These are phyloP conservation scores for Lerema accius DNA, from an alignment of 1,140 invertebrate genomes.

Conservation along the genomic window DNA sequence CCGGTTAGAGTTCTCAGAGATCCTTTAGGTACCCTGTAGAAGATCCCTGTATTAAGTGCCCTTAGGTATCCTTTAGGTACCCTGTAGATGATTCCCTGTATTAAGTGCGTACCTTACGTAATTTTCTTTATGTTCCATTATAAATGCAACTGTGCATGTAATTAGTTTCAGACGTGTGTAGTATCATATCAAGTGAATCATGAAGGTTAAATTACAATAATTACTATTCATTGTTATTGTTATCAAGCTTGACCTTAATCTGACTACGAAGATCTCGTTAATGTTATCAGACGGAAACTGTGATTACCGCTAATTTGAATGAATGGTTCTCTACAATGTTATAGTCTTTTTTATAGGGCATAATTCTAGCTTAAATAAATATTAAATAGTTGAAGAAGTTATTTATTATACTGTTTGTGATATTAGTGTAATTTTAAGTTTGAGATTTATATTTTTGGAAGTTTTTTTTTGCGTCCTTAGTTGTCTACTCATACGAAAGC, in stretches of 20 bases:
- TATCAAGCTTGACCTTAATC: constrained; percentile 28
- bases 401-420: not conserved
- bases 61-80: too few species aligned
- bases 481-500: too few species aligned
- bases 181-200: constrained; percentile 27
- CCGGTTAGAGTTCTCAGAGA: too few species aligned
- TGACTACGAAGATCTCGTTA: constrained; percentile 21
- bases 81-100: too few species aligned
- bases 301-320: constrained; percentile 24
- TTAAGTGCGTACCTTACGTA: too few species aligned
- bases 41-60: too few species aligned
- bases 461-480: not conserved
- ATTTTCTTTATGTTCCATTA: too few species aligned
- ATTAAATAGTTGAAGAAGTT: not conserved
- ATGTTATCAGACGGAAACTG: constrained; percentile 26
- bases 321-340: constrained; percentile 14
- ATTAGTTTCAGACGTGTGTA: constrained; percentile 16
- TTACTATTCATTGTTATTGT: constrained; percentile 29
- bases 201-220: constrained; percentile 24
- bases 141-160: not conserved
- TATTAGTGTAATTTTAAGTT: not conserved
- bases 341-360: not conserved
- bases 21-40: too few species aligned
- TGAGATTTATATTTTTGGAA: not conserved
- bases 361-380: not conserved